Base-by-base conservation (phyloP, 1,140 invertebrate species). In the Ceratoteleas bidentatus region DNA sequence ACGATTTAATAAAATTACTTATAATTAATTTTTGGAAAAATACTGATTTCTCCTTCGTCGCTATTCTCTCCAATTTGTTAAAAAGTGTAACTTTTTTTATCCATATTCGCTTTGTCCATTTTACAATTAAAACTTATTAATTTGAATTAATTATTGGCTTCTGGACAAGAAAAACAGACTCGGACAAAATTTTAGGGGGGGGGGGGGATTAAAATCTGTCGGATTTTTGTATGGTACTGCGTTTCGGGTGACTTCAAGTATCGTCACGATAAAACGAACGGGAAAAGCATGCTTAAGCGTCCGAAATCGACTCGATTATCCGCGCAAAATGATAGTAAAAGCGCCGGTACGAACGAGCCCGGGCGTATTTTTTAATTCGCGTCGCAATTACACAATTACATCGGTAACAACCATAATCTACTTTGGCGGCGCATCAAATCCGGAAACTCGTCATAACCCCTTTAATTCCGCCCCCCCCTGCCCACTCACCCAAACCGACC, bases 371-470 rank as follows among this genome's bases (percentile, higher is more conserved):
- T 81, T 74, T 74, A 81, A 81, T 81, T 74, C 53, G 77, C 64
- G 47, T 64, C 62, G 77, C 77, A 74, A 81, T 81, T 81, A 81
- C 69, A 80, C 70, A 74, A 74, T 74, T 74, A 80, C 77, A 74
- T 74, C 57, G 57, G 70, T 69, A 69, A 74, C 69, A 74, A 69
- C 57, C 70, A 69, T 80, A 80, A 80, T 80, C 70, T 65, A 81
- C 65, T 81, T 81, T 74, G 58, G 70, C 70, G 70, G 77, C 69
- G 77, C 64, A 80, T 74, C 69, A 80, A 80, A 80, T 80, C 77
- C 77, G 77, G 70, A 74, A 80, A 80, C 77, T 74, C 77, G 77
- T 73, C 68, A 80, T 80, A 80, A 80, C 66, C 66, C 69, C 68
- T 73, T 68, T 56, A 61, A 73, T 53, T 45, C 33, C 47, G 24